Evolutionary conservation across 2,113 vertebrate species (phyloP).

Genomic region (Corythaeola cristata): DNA sequence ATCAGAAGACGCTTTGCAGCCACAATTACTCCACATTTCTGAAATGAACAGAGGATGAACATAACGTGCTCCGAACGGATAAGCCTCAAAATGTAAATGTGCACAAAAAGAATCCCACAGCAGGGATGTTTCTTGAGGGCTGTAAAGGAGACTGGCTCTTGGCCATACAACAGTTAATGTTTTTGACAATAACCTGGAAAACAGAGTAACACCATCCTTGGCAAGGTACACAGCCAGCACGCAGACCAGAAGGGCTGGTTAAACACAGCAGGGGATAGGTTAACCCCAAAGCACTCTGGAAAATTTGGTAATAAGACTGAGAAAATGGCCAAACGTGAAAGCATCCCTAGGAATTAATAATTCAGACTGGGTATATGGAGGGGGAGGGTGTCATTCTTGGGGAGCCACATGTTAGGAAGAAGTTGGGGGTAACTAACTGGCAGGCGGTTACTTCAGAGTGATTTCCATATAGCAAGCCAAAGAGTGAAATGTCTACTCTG

Average conservation of each 20-base stretch:
- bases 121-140: not conserved
- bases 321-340: not conserved
- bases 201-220: not conserved
- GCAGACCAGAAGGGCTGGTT: not conserved
- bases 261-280: not conserved
- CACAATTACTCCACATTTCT: not conserved
- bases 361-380: not conserved
- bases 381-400: not conserved
- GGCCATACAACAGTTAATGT: not conserved
- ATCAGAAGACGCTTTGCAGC: not conserved
- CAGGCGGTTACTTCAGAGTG: not conserved
- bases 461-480: not conserved
- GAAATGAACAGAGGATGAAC: not conserved
- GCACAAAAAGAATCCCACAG: not conserved
- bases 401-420: not conserved
- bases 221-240: not conserved
- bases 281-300: not conserved
- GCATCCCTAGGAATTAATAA: not conserved
- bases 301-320: not conserved
- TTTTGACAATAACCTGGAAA: not conserved
- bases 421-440: not conserved
- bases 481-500: not conserved
- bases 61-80: rapidly evolving
- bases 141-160: not conserved
- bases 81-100: not conserved